Conservation (phyloP, 2,888 invertebrate genomes). For the Chrysina gloriosa region DNA sequence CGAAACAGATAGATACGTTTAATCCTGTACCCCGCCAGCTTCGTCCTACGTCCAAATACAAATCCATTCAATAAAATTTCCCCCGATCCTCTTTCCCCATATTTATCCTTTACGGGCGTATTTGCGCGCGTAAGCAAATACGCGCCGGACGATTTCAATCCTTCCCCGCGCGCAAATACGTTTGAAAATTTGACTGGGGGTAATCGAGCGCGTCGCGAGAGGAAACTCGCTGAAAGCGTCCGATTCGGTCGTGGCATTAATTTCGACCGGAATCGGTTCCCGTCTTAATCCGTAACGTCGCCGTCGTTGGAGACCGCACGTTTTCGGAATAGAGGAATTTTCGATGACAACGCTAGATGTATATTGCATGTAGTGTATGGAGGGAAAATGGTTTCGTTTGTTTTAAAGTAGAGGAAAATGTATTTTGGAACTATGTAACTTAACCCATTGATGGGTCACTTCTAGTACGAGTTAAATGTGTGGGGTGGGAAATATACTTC, state of each 20-base stretch:
- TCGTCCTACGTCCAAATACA: too few relatives aligned
- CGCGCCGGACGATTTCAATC: not conserved
- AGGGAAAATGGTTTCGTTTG: too few relatives aligned
- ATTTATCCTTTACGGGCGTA: not conserved
- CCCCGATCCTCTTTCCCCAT: not conserved
- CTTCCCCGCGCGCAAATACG: not conserved
- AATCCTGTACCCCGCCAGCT: too few relatives aligned
- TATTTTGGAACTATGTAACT: too few relatives aligned
- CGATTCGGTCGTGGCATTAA: not conserved
- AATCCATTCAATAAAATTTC: too few relatives aligned
- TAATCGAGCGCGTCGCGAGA: not conserved
- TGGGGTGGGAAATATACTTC: too few relatives aligned
- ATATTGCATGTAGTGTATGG: too few relatives aligned
- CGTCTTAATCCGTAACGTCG: conserved; percentile 18
- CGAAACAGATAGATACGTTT: too few relatives aligned
- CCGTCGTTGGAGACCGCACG: not conserved
- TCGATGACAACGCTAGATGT: not conserved
- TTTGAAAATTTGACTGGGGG: conserved; percentile 2
- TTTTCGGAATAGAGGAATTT: not conserved
- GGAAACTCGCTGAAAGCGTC: not conserved
- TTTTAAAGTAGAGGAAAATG: too few relatives aligned
- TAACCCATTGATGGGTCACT: too few relatives aligned
- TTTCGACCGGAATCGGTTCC: conserved; percentile 12
- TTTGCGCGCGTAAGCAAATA: not conserved
- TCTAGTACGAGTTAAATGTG: too few relatives aligned